Conservation (phyloP, 2,113 vertebrate species). For the Parotia lawesii region DNA sequence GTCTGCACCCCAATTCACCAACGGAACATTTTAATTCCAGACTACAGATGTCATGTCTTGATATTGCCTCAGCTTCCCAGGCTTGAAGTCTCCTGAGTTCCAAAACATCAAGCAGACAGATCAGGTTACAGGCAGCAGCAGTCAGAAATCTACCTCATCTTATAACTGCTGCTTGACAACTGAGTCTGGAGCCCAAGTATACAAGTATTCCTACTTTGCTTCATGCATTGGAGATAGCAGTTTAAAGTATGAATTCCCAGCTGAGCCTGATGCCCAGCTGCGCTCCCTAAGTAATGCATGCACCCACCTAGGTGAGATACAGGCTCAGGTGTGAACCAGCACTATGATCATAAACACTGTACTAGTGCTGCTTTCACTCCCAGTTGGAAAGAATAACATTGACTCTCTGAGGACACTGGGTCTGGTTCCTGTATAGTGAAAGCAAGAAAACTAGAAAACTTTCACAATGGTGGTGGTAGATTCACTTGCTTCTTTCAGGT, state of each 20-base stretch:
- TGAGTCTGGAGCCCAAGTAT: neutral
- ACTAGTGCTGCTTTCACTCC: neutral
- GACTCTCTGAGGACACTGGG: neutral
- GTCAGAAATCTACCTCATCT: neutral
- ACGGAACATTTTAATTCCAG: neutral
- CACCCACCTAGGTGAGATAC: neutral
- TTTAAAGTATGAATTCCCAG: neutral
- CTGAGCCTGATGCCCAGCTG: neutral
- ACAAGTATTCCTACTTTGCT: neutral
- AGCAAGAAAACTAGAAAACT: neutral
- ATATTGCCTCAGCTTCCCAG: neutral
- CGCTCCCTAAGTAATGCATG: neutral
- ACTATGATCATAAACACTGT: neutral
- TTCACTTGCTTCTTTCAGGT: neutral
- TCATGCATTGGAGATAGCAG: neutral
- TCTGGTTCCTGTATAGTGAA: neutral
- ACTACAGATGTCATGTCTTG: neutral
- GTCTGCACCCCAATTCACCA: neutral
- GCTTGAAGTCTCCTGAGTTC: neutral
- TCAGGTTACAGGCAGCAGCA: neutral
- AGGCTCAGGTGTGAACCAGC: neutral
- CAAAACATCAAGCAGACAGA: neutral
- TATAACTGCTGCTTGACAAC: neutral
- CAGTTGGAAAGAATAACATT: neutral
- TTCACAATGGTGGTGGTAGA: neutral